phyloP scores from a whole-genome alignment of 2,113 vertebrate genomes.

The Nothoprocta perdicaria region DNA sequence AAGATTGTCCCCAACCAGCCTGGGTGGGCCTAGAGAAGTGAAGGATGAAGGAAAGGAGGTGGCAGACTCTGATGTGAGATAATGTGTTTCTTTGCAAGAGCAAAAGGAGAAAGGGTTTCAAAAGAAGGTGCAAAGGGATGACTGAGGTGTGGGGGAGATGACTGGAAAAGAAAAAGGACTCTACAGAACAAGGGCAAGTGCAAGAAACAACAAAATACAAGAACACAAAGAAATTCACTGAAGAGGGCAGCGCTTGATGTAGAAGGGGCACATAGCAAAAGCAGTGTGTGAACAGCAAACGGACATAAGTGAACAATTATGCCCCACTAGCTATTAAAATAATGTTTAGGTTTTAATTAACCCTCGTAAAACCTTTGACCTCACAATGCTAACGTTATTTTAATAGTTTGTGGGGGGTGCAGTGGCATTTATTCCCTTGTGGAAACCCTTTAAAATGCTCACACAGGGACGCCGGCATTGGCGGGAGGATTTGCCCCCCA shows the following conservation, averaged over 20 bases:
- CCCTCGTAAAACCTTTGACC: background rate
- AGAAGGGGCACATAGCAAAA: background rate
- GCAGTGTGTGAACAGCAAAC: background rate
- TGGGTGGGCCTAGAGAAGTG: background rate
- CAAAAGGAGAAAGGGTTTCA: background rate
- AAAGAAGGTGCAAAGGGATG: background rate
- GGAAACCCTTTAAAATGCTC: background rate
- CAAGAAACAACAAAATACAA: background rate
- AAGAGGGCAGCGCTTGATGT: background rate
- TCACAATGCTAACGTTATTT: background rate
- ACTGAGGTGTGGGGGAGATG: background rate
- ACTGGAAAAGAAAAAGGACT: background rate
- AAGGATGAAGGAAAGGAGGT: background rate
- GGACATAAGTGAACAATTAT: background rate
- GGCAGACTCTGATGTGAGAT: accelerated
- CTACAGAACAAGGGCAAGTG: background rate
- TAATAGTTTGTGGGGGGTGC: background rate
- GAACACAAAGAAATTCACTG: background rate
- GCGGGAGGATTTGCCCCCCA: background rate
- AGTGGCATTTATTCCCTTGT: background rate
- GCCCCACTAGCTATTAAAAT: background rate
- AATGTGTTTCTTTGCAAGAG: background rate
- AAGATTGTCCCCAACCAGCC: background rate
- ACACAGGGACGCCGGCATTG: background rate
- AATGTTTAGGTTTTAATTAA: background rate